phyloP scores from a whole-genome alignment of 2,888 invertebrate species.

The Cylloceria caligata region DNA sequence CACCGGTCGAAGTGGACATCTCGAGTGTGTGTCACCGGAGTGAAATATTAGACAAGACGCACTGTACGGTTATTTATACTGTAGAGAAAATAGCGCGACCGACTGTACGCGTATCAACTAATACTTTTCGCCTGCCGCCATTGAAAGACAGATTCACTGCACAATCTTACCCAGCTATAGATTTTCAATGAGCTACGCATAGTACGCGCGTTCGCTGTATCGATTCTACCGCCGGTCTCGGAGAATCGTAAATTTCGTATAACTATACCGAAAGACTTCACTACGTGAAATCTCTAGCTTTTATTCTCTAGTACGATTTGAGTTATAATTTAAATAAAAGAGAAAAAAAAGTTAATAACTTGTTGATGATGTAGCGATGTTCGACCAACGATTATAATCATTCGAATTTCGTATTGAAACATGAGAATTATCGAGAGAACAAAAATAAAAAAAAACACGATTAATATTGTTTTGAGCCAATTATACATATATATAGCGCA shows the following conservation, averaged over 20 bases:
- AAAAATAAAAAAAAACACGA: constrained; percentile 9
- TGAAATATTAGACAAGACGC: constrained; percentile 29
- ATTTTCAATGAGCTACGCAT: neutral
- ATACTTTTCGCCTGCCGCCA: constrained; percentile 5
- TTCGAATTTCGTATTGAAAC: constrained; percentile 63
- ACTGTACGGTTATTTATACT: constrained; percentile 2
- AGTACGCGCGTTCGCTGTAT: constrained; percentile 39
- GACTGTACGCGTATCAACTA: constrained; percentile 16
- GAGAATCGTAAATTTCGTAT: constrained; percentile 46
- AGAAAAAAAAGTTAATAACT: constrained; percentile 20
- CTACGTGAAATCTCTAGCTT: constrained; percentile 33
- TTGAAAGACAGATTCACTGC: neutral
- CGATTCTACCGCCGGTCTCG: constrained; percentile 58
- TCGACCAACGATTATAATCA: constrained; percentile 54
- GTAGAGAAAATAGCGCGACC: constrained; percentile 5
- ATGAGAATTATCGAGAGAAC: constrained; percentile 18
- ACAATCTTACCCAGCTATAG: constrained; percentile 19
- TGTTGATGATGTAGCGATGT: constrained; percentile 26
- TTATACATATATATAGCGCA: constrained; percentile 25
- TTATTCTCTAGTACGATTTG: constrained; percentile 16
- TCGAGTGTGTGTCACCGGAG: constrained; percentile 6
- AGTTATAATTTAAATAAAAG: constrained; percentile 4
- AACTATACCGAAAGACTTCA: constrained; percentile 37
- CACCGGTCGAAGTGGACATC: neutral
- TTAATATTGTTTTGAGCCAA: constrained; percentile 16